Evolutionary conservation across 2,888 invertebrate genomes (phyloP).

Genomic region (Microdon myrmicae): DNA sequence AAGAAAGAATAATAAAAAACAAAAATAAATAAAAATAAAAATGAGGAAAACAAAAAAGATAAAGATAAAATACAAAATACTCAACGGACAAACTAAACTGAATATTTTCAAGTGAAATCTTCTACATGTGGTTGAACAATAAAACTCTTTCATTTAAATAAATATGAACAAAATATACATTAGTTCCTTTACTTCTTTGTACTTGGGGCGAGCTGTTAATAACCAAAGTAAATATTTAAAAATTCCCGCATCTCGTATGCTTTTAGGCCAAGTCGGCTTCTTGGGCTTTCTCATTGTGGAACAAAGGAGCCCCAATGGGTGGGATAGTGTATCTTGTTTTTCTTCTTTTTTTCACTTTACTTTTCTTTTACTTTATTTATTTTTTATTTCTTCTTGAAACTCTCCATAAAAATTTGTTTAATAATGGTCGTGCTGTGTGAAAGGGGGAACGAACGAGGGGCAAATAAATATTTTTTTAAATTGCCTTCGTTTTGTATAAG

Average conservation of each 20-base stretch:
- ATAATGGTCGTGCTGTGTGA: no score
- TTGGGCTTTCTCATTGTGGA: constrained; percentile 23
- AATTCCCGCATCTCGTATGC: constrained; percentile 28
- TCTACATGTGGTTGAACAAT: constrained; percentile 38
- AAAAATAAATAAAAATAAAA: constrained; percentile 20
- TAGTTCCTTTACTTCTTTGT: constrained; percentile 39
- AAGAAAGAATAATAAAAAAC: constrained; percentile 27
- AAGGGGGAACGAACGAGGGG: no score
- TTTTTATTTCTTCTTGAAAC: constrained; percentile 19
- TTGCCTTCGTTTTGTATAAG: constrained; percentile 20
- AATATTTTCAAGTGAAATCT: constrained; percentile 15
- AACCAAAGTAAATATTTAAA: constrained; percentile 52
- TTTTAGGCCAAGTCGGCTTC: constrained; percentile 37
- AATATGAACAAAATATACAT: constrained; percentile 42
- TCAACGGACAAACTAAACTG: no score
- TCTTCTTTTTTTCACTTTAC: constrained; percentile 30
- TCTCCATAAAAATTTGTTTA: constrained; percentile 19
- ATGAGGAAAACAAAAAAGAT: constrained; percentile 5
- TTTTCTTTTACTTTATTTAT: constrained; percentile 30
- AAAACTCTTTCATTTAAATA: constrained; percentile 47
- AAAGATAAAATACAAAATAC: no score
- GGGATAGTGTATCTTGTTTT: constrained; percentile 19
- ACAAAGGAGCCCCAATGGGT: constrained; percentile 42
- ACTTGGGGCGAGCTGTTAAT: constrained; percentile 44
- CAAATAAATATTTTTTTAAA: constrained; percentile 35